These are phyloP conservation scores for Leucoraja erinaceus DNA, from an alignment of 2,113 vertebrate species.

Conservation along the genomic window DNA sequence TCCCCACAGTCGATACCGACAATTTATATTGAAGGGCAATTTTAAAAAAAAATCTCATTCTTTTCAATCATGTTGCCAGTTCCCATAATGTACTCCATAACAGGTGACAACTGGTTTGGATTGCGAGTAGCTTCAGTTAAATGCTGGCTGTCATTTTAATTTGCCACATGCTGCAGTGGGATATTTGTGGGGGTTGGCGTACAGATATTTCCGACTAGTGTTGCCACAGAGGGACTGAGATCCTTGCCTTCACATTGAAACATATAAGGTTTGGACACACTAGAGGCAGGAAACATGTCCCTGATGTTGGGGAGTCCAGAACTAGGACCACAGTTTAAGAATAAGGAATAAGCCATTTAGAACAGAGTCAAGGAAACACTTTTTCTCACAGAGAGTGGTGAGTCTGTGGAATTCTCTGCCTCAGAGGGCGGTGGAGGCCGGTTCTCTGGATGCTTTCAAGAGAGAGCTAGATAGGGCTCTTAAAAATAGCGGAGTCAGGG, in stretches of 20 bases:
- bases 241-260: neutral
- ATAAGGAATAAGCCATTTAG: too few relatives aligned
- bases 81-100: neutral
- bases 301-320: too few relatives aligned
- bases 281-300: too few relatives aligned
- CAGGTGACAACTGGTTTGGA: neutral
- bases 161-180: neutral
- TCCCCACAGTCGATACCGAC: neutral
- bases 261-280: too few relatives aligned
- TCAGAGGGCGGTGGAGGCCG: too few relatives aligned
- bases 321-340: too few relatives aligned
- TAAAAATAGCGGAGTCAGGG: too few relatives aligned
- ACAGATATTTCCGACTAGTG: neutral
- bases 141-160: neutral
- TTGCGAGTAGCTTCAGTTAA: neutral
- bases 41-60: neutral
- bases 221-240: neutral
- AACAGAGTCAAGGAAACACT: too few relatives aligned
- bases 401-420: too few relatives aligned
- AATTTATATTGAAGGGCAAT: neutral
- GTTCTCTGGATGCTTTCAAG: too few relatives aligned
- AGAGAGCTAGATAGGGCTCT: too few relatives aligned
- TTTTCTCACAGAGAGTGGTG: too few relatives aligned
- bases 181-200: neutral
- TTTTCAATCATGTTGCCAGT: neutral